Evolutionary conservation across 2,888 invertebrate genomes (phyloP).

Genomic region (Acleris holmiana): DNA sequence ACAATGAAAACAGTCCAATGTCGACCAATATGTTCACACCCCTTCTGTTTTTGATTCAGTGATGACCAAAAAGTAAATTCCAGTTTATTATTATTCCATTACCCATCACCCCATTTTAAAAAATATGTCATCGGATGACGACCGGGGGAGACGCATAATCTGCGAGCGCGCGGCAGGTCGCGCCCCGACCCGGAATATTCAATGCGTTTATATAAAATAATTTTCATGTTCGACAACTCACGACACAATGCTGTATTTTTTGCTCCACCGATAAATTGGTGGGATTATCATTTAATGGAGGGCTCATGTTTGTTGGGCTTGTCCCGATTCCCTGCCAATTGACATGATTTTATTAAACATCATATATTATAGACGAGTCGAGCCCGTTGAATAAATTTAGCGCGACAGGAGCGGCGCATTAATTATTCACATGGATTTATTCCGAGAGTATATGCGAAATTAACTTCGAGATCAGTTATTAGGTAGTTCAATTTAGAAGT

Average conservation of each 20-base stretch:
- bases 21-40: constrained; percentile 81
- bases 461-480: constrained; percentile 70
- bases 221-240: constrained; percentile 83
- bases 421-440: constrained; percentile 68
- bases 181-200: constrained; percentile 74
- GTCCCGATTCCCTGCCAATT: constrained; percentile 79
- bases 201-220: constrained; percentile 84
- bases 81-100: constrained; percentile 85
- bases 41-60: constrained; percentile 79
- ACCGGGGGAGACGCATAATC: constrained; percentile 72
- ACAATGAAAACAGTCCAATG: constrained; percentile 79
- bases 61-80: constrained; percentile 84
- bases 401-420: constrained; percentile 56
- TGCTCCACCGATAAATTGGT: constrained; percentile 81
- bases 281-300: constrained; percentile 84
- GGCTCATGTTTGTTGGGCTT: constrained; percentile 81
- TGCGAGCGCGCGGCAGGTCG: constrained; percentile 64
- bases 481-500: constrained; percentile 60
- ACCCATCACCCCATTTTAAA: constrained; percentile 80
- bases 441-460: constrained; percentile 68
- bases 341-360: constrained; percentile 81
- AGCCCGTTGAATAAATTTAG: constrained; percentile 61
- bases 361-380: constrained; percentile 62
- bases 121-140: constrained; percentile 83
- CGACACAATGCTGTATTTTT: constrained; percentile 81